Percentiles rank a stretch among this genome's conserved stretches.
These are phyloP conservation scores for Drosophila bocqueti DNA, from an alignment of 1,140 invertebrate species.

Conservation along the genomic window DNA sequence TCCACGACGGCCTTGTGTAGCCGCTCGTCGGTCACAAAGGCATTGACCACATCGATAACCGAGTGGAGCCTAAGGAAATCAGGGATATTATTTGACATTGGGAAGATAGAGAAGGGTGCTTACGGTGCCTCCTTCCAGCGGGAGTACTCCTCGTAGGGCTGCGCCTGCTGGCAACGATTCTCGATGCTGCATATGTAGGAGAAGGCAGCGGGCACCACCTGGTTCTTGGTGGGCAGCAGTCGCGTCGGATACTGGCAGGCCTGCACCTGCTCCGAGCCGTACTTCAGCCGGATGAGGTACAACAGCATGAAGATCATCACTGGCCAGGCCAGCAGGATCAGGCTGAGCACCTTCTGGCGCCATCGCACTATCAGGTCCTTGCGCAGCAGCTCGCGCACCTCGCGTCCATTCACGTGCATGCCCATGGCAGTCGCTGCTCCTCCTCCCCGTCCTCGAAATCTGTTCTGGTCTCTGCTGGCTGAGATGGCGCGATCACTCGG, in stretches of 20 bases:
- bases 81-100: not conserved
- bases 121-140: conserved; percentile 88
- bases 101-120: rapidly evolving
- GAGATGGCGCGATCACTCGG: conserved; percentile 10
- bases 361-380: conserved; percentile 80
- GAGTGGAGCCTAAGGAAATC: conserved; percentile 81
- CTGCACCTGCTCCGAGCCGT: conserved; percentile 61
- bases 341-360: conserved; percentile 76
- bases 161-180: conserved; percentile 87
- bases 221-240: conserved; percentile 87
- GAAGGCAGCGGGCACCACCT: conserved; percentile 88
- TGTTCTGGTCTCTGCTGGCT: conserved; percentile 15
- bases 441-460: not conserved
- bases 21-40: conserved; percentile 85
- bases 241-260: conserved; percentile 87
- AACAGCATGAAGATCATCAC: conserved; percentile 75
- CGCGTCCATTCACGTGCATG: conserved; percentile 62
- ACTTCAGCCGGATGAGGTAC: conserved; percentile 79
- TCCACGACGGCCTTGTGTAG: conserved; percentile 86
- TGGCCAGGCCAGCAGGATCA: conserved; percentile 71
- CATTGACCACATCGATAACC: conserved; percentile 85
- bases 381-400: conserved; percentile 76
- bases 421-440: conserved; percentile 10
- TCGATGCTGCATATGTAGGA: conserved; percentile 89
- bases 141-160: conserved; percentile 87